These are phyloP conservation scores for Tamandua tetradactyla DNA, from an alignment of 2,797 vertebrate genomes.

Conservation along the genomic window DNA sequence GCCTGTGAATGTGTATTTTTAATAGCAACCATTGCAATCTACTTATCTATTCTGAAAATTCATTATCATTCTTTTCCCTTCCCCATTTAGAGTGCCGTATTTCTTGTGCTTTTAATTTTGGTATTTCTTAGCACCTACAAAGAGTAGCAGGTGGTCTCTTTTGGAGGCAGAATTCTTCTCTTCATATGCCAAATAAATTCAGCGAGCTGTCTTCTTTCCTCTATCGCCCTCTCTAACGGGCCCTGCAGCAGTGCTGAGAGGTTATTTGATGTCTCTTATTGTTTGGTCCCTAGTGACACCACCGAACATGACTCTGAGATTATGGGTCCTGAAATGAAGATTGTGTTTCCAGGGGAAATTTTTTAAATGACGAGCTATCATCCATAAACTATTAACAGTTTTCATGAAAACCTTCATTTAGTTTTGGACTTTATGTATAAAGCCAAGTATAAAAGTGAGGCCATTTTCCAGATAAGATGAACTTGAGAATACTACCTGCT, in stretches of 20 bases:
- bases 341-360: not conserved
- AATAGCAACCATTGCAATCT: conserved; percentile 55
- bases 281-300: not conserved
- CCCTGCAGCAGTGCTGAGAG: not conserved
- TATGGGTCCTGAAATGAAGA: not conserved
- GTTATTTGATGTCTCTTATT: not conserved
- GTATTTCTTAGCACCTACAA: conserved; percentile 76
- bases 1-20: conserved; percentile 61
- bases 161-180: conserved; percentile 54
- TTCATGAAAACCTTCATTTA: not conserved
- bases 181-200: conserved; percentile 54
- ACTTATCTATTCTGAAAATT: conserved; percentile 70
- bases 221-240: not conserved
- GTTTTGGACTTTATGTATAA: not conserved
- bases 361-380: not conserved
- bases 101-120: conserved; percentile 68
- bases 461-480: not conserved
- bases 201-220: conserved; percentile 43
- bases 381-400: not conserved
- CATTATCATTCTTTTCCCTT: conserved; percentile 62
- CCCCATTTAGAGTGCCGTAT: conserved; percentile 63
- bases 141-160: conserved; percentile 74
- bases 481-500: not conserved
- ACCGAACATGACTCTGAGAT: not conserved
- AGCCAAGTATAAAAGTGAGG: not conserved